A percentile compares a stretch with the other conserved stretches of the same genome.
Evolutionary conservation across 2,113 vertebrate species (phyloP).

Genomic region (Otocyon megalotis): DNA sequence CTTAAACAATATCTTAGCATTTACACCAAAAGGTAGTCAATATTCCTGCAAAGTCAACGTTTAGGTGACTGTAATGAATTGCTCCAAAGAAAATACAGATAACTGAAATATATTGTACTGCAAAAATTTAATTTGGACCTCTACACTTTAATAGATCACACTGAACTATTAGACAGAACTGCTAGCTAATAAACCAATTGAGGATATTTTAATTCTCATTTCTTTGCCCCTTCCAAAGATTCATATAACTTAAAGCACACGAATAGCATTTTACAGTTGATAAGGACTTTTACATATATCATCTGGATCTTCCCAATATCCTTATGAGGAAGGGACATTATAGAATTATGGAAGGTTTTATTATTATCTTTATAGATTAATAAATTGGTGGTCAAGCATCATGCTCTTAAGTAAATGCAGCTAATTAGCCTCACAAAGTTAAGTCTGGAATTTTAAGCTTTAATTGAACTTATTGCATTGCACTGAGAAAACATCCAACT

Average conservation of each 20-base stretch:
- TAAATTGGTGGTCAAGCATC: background rate
- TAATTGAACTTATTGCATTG: background rate
- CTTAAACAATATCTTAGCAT: background rate
- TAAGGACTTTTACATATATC: background rate
- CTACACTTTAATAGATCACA: background rate
- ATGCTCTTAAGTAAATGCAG: background rate
- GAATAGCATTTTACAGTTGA: background rate
- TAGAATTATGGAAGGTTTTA: background rate
- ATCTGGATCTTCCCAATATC: background rate
- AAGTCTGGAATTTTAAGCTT: background rate
- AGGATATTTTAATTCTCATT: constrained; percentile 22
- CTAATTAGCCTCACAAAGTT: background rate
- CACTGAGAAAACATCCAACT: background rate
- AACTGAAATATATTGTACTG: background rate
- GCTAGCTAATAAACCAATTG: background rate
- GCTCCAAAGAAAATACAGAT: background rate
- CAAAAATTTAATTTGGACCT: constrained; percentile 11
- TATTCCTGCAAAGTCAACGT: background rate
- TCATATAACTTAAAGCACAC: background rate
- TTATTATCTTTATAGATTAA: background rate
- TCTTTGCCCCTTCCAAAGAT: background rate
- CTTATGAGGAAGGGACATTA: background rate
- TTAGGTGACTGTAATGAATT: constrained; percentile 6
- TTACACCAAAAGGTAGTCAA: background rate
- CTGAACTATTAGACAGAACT: background rate